phyloP scores from a whole-genome alignment of 2,888 invertebrate genomes.

The Sphaeridia pumilis region DNA sequence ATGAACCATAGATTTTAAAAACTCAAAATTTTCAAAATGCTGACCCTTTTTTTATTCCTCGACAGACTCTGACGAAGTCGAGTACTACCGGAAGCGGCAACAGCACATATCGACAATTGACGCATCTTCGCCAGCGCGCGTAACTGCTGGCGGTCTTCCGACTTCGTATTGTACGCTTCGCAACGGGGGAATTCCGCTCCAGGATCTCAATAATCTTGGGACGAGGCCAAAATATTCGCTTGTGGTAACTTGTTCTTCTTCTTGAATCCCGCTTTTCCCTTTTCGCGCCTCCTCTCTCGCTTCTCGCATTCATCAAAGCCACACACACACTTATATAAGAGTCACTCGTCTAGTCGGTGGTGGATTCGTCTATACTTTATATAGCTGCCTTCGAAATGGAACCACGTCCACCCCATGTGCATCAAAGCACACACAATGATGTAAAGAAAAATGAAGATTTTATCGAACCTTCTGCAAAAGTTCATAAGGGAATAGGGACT shows the following conservation, averaged over 20 bases:
- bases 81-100: constrained; percentile 61
- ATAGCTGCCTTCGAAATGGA: too few relatives aligned
- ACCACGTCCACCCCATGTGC: too few relatives aligned
- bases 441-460: constrained; percentile 1
- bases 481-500: constrained; percentile 4
- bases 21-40: too few relatives aligned
- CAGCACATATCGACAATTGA: constrained; percentile 69
- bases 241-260: constrained; percentile 33
- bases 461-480: not conserved
- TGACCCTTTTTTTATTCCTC: constrained; percentile 6
- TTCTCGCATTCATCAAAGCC: too few relatives aligned
- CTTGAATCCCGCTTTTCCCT: not conserved
- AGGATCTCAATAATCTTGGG: constrained; percentile 42
- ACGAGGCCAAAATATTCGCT: constrained; percentile 37
- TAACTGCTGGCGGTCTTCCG: constrained; percentile 46
- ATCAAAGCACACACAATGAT: too few relatives aligned
- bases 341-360: too few relatives aligned
- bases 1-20: too few relatives aligned
- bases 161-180: constrained; percentile 55
- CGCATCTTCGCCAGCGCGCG: constrained; percentile 56
- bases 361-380: too few relatives aligned
- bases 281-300: too few relatives aligned
- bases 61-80: constrained; percentile 42
- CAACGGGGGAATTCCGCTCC: constrained; percentile 53
- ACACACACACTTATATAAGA: too few relatives aligned